phyloP scores from a whole-genome alignment of 2,888 invertebrate species.

The Synergus umbraculus region DNA sequence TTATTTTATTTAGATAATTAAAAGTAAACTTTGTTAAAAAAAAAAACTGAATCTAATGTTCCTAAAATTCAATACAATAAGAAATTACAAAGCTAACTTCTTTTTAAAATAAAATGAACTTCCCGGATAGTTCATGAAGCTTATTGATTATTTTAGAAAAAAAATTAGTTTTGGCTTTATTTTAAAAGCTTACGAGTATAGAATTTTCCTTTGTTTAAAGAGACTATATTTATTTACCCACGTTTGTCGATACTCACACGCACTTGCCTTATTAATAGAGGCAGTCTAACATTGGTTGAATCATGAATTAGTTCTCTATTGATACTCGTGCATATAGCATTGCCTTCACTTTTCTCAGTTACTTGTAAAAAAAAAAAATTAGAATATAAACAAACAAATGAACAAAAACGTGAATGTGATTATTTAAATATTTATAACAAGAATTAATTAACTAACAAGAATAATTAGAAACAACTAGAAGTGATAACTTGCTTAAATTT shows the following conservation, averaged over 20 bases:
- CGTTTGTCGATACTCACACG: conserved; percentile 54
- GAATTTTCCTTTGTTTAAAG: conserved; percentile 37
- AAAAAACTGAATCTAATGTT: neutral
- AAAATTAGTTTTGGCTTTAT: neutral
- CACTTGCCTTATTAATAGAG: conserved; percentile 55
- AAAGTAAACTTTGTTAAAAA: neutral
- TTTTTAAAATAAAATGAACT: neutral
- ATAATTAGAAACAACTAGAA: no score
- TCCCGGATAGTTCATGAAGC: neutral
- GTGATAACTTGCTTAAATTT: neutral
- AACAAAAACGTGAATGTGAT: neutral
- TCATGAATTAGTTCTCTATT: conserved; percentile 59
- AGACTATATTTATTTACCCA: conserved; percentile 50
- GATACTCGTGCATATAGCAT: conserved; percentile 54
- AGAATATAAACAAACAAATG: neutral
- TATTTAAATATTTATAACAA: neutral
- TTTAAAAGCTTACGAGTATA: neutral
- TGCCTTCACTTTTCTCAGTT: conserved; percentile 17
- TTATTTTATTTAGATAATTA: neutral
- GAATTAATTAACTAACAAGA: neutral
- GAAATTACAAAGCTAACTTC: no score
- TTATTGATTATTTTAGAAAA: neutral
- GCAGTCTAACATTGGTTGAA: conserved; percentile 55
- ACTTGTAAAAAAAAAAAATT: neutral
- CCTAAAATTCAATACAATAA: neutral